Base-by-base conservation (phyloP, 2,888 invertebrate species). In the Campoletis raptor region DNA sequence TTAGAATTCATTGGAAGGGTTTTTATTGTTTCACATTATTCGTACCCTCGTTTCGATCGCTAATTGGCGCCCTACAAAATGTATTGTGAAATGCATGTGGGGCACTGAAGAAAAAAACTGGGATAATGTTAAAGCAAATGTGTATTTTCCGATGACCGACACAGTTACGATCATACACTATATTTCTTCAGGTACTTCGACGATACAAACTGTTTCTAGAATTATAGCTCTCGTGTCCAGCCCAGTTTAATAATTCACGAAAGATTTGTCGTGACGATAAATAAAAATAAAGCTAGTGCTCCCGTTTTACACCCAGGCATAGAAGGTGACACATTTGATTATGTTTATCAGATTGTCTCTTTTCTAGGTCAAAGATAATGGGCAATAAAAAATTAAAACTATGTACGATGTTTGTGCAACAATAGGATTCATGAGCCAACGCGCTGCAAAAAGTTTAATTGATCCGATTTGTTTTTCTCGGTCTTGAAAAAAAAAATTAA, bases 191-290 rank as follows among this genome's bases (percentile, higher is more conserved):
- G 40, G 21, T 61, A 30, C 18, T 81, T 54, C 45, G 18, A 24
- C 67, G 9, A 30, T 45, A 36, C 66, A 10, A 54, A 52, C 21
- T 54, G 12, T 40, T 40, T 73, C 52, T 24, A 76, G 42, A 64
- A 74, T 40, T 40, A 15, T 15, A 45, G 36, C 57, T 37, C 45
- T 64, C 69, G 36, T 54, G 80, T 70, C 84, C 80, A 81, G 88
- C 83, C n/a, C 74, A 45, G 57, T 74, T 88, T 52, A 84, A 88
- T 85, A 78, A 85, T 88, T 87, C 67, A 89, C 30, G 80, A 72
- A 72, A 85, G 87, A 89, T 89, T 40, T 54, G 37, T 81, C 74
- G 66, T 57, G 18, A 61, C 24, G 84, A 86, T 85, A 88, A 79
- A 82, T 45, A 42, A 61, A 77, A 69, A 57, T 10, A 69, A 15